Base-by-base conservation (phyloP, 2,797 vertebrate species). In the Tolypeutes matacus region DNA sequence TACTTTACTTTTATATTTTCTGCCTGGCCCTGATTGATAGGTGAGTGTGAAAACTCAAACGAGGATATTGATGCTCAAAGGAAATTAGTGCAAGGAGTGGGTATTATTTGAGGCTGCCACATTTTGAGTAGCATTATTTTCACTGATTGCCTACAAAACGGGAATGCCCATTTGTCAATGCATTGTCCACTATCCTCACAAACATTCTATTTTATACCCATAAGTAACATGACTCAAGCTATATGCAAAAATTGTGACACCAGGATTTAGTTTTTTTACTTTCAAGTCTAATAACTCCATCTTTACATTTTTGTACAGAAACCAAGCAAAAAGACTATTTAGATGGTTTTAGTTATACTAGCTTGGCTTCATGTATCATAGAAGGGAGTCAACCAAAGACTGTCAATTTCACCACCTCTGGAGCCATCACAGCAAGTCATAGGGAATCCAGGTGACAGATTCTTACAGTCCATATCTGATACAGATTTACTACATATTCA, bases 191-290 rank as follows among this genome's bases (percentile, higher is more conserved):
- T 29, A 13, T 78, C 29, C 12, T 85, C n/a, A 69, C 56, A 39
- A 23, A 25, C 2, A 31, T 21, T 7, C 34, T 80, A 34, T 31
- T 88, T 85, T 81, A 70, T 78, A 20, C 29, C 21, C 53, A 75
- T 21, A 85, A 49, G 10, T 21, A 80, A 89, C 20, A 15, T 77
- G 42, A 56, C 23, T n/a, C 17, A 67, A 31, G 4, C 13, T 64
- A 39, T 17, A 67, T 39, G 42, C 17, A 87, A 67, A 73, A 39
- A 29, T 10, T 42, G 14, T 31, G 36, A 81, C 7, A 34, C 23
- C 25, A 49, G 42, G 27, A 58, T 95, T 94, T 75, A 75, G 56
- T 65, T 72, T 89, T 72, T 89, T 85, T 31, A 86, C 31, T 89
- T 94, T 27, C 15, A 78, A 39, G 53, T 64, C 9, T 51, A 73